phyloP scores from a whole-genome alignment of 2,113 vertebrate species.

The Leucoraja erinaceus region DNA sequence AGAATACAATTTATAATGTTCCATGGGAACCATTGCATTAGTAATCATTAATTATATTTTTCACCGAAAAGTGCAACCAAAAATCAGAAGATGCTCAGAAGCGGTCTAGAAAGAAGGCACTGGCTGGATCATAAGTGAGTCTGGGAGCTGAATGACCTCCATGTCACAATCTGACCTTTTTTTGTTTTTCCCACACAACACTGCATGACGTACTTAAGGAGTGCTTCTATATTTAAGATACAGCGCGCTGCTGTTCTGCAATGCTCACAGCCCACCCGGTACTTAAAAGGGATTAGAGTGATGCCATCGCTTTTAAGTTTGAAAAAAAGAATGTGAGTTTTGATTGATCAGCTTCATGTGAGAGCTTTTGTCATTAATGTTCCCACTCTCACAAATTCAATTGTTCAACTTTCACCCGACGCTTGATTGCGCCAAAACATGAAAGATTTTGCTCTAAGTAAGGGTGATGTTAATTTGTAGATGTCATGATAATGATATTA shows the following conservation, averaged over 20 bases:
- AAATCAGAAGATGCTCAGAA: background rate
- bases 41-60: background rate
- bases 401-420: background rate
- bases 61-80: background rate
- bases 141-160: slow-evolving; percentile 71
- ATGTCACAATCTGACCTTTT: slow-evolving; percentile 56
- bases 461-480: background rate
- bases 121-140: slow-evolving; percentile 46
- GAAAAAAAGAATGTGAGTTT: background rate
- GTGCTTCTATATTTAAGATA: slow-evolving; percentile 55
- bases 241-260: slow-evolving; percentile 43
- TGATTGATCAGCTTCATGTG: background rate
- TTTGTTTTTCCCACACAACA: slow-evolving; percentile 80
- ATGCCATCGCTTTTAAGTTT: slow-evolving; percentile 54
- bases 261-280: slow-evolving; percentile 47
- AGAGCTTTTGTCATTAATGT: background rate
- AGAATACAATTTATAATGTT: background rate
- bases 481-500: background rate
- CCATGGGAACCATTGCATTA: background rate
- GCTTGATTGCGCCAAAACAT: background rate
- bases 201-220: slow-evolving; percentile 54
- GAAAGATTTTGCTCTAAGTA: background rate
- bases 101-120: slow-evolving; percentile 44
- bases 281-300: slow-evolving; percentile 47
- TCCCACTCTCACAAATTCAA: background rate